phyloP scores from a whole-genome alignment of 2,797 vertebrate genomes.

The Falco cherrug region DNA sequence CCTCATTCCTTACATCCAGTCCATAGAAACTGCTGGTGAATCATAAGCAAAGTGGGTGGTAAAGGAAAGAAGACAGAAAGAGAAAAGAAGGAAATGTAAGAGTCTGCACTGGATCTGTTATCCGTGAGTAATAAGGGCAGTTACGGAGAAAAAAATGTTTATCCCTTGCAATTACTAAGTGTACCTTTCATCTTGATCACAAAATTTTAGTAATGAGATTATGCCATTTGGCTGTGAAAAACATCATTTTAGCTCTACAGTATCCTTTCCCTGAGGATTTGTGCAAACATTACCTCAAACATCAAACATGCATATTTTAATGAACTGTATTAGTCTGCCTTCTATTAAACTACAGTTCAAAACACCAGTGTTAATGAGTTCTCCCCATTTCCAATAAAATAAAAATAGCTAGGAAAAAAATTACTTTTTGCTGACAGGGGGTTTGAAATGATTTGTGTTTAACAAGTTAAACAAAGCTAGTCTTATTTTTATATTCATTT shows the following conservation, averaged over 20 bases:
- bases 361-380: slow-evolving; percentile 49
- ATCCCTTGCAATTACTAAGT: slow-evolving; percentile 1
- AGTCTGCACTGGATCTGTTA: neutral
- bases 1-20: slow-evolving; percentile 40
- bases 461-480: slow-evolving; percentile 4
- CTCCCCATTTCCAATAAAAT: slow-evolving; percentile 1
- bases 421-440: neutral
- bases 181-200: slow-evolving; percentile 41
- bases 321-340: slow-evolving; percentile 30
- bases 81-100: neutral
- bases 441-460: neutral
- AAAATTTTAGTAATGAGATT: slow-evolving; percentile 30
- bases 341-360: slow-evolving; percentile 38
- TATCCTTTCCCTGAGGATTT: neutral
- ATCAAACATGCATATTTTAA: slow-evolving; percentile 67
- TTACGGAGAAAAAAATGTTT: neutral
- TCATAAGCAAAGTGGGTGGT: slow-evolving; percentile 9
- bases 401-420: slow-evolving; percentile 32
- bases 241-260: neutral
- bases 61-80: neutral
- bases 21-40: slow-evolving; percentile 17
- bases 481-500: neutral
- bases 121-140: slow-evolving; percentile 2
- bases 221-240: slow-evolving; percentile 18
- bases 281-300: slow-evolving; percentile 63